These are phyloP conservation scores for Drosophila helvetica DNA, from an alignment of 2,888 invertebrate species.

Conservation along the genomic window DNA sequence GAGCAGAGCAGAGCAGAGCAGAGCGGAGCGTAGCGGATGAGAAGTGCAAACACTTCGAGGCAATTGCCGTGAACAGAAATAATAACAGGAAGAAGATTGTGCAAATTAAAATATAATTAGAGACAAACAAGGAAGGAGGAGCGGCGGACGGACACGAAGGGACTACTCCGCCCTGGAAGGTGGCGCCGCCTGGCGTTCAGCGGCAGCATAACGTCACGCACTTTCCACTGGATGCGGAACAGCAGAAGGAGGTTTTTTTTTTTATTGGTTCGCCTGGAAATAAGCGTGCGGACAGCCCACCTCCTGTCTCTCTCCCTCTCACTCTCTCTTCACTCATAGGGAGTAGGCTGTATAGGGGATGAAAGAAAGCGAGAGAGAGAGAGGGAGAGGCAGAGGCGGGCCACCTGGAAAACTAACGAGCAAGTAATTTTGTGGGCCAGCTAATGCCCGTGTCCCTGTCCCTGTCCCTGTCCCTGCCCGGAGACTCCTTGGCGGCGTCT, in stretches of 20 bases:
- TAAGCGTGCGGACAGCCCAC: conserved; percentile 45
- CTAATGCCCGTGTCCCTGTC: conserved; percentile 53
- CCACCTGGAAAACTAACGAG: conserved; percentile 76
- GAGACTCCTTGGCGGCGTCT: conserved; percentile 41
- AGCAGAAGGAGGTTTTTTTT: conserved; percentile 23
- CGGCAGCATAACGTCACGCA: conserved; percentile 62
- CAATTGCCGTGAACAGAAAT: conserved; percentile 36
- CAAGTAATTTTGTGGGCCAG: conserved; percentile 74
- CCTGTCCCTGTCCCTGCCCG: neutral
- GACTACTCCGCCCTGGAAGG: conserved; percentile 17
- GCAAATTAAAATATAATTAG: conserved; percentile 80
- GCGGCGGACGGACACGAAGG: conserved; percentile 38
- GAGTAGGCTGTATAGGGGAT: neutral
- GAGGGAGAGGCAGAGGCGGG: conserved; percentile 24
- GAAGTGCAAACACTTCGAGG: conserved; percentile 74
- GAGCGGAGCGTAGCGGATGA: conserved; percentile 6
- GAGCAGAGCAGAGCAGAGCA: too few species aligned
- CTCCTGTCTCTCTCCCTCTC: conserved; percentile 32
- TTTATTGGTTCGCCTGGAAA: conserved; percentile 54
- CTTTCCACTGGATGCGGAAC: conserved; percentile 70
- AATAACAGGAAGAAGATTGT: conserved; percentile 49
- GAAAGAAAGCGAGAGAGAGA: conserved; percentile 2
- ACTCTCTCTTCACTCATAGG: conserved; percentile 34
- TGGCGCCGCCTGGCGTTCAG: conserved; percentile 71
- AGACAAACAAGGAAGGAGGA: conserved; percentile 70